A percentile compares a stretch with the other conserved stretches of the same genome.
phyloP scores from a whole-genome alignment of 1,140 invertebrate genomes.

The Limonius californicus region DNA sequence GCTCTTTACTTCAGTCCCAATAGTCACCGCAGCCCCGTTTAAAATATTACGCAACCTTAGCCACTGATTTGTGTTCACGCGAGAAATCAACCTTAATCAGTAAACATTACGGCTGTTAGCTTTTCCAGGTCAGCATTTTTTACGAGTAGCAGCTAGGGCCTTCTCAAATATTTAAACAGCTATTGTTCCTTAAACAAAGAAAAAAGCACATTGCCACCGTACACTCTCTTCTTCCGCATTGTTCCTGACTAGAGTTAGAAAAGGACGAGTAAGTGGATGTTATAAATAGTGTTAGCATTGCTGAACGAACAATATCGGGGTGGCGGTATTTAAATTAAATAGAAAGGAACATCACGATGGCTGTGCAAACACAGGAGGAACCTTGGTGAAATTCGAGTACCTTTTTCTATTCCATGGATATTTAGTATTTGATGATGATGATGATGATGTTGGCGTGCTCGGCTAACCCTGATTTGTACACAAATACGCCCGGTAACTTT shows the following conservation, averaged over 20 bases:
- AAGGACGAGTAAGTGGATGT: neutral
- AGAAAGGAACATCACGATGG: neutral
- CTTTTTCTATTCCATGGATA: neutral
- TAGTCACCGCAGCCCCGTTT: no score
- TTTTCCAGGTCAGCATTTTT: slow-evolving; percentile 8
- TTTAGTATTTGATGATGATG: neutral
- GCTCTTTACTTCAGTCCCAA: no score
- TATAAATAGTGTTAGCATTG: neutral
- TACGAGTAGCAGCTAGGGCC: neutral
- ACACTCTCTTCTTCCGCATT: no score
- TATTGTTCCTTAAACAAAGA: slow-evolving; percentile 1
- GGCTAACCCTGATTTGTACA: neutral
- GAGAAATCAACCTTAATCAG: slow-evolving; percentile 11
- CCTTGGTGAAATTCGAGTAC: neutral
- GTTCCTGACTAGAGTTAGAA: no score
- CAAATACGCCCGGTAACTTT: neutral
- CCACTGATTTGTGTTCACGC: slow-evolving; percentile 6
- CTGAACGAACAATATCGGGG: neutral
- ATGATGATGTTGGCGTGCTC: neutral
- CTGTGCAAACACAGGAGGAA: neutral
- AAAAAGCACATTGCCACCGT: no score
- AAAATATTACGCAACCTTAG: neutral
- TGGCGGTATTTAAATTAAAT: neutral
- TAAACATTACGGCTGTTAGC: slow-evolving; percentile 11
- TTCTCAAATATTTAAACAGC: slow-evolving; percentile 11